These are phyloP conservation scores for Triplophysa dalaica DNA, from an alignment of 2,113 vertebrate species.

Conservation along the genomic window DNA sequence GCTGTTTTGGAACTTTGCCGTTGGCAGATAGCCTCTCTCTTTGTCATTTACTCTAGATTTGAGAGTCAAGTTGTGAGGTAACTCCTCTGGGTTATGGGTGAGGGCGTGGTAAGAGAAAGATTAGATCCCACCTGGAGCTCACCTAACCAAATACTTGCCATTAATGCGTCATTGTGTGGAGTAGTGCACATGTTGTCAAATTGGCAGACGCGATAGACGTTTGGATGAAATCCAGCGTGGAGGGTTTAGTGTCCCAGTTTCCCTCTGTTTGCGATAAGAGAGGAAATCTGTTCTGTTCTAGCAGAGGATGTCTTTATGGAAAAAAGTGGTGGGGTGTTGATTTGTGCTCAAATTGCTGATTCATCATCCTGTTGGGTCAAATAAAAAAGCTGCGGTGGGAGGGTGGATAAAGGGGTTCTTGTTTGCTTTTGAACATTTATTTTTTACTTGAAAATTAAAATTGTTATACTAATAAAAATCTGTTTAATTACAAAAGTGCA, in stretches of 20 bases:
- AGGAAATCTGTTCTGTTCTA: slow-evolving; percentile 49
- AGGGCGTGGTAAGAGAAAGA: background rate
- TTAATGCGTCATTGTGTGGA: background rate
- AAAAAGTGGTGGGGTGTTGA: slow-evolving; percentile 1
- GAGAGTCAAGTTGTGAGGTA: slow-evolving; percentile 10
- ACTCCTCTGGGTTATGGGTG: slow-evolving; percentile 9
- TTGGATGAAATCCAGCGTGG: slow-evolving; percentile 10
- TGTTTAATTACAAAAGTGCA: too few species aligned
- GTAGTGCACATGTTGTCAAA: background rate
- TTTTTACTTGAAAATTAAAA: too few species aligned
- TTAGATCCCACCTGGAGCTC: slow-evolving; percentile 23
- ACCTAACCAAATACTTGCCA: slow-evolving; percentile 18
- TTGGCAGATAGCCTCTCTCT: background rate
- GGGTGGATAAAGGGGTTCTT: too few species aligned
- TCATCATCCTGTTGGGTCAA: slow-evolving; percentile 71
- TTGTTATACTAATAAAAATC: too few species aligned
- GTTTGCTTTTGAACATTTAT: too few species aligned
- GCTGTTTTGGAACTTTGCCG: slow-evolving; percentile 34
- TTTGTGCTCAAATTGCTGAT: slow-evolving; percentile 56
- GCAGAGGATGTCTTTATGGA: slow-evolving; percentile 41
- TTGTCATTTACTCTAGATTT: slow-evolving; percentile 8
- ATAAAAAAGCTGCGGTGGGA: slow-evolving; percentile 38
- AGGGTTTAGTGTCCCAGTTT: slow-evolving; percentile 12
- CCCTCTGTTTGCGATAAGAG: slow-evolving; percentile 24
- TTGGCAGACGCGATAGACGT: background rate